These are phyloP conservation scores for Siderastrea radians DNA, from an alignment of 92 coral and sea anemone species.

Conservation along the genomic window DNA sequence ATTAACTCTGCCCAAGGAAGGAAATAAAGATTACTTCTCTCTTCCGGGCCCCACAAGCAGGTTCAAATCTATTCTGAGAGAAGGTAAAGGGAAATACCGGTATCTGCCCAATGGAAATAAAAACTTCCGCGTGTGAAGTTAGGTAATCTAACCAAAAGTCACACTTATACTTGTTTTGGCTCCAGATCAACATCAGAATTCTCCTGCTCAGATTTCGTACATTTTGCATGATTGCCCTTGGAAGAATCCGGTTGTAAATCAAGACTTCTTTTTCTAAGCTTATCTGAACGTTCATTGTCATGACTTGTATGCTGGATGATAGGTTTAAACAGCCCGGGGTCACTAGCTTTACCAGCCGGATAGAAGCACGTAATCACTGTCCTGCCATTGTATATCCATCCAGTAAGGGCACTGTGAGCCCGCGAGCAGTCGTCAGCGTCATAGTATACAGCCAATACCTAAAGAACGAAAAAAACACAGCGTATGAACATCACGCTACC, in stretches of 20 bases:
- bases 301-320: neutral
- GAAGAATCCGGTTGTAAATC: neutral
- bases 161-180: neutral
- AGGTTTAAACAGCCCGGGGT: neutral
- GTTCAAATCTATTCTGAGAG: too few relatives aligned
- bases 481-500: neutral
- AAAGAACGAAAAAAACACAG: neutral
- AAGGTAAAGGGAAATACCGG: too few relatives aligned
- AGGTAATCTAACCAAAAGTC: neutral
- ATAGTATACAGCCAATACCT: conserved; percentile 77
- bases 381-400: conserved; percentile 67
- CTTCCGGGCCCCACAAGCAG: too few relatives aligned
- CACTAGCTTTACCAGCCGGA: conserved; percentile 27
- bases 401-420: conserved; percentile 70
- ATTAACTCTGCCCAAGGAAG: too few relatives aligned
- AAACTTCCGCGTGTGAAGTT: neutral
- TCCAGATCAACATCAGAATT: neutral
- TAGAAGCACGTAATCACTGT: conserved; percentile 74
- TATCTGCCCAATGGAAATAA: too few relatives aligned
- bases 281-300: neutral
- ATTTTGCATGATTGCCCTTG: neutral
- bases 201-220: neutral
- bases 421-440: conserved; percentile 74
- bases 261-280: neutral
- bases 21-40: too few relatives aligned